A percentile compares a stretch with the other conserved stretches of the same genome.
Evolutionary conservation across 2,113 vertebrate genomes (phyloP).

Genomic region (Oryzias javanicus): DNA sequence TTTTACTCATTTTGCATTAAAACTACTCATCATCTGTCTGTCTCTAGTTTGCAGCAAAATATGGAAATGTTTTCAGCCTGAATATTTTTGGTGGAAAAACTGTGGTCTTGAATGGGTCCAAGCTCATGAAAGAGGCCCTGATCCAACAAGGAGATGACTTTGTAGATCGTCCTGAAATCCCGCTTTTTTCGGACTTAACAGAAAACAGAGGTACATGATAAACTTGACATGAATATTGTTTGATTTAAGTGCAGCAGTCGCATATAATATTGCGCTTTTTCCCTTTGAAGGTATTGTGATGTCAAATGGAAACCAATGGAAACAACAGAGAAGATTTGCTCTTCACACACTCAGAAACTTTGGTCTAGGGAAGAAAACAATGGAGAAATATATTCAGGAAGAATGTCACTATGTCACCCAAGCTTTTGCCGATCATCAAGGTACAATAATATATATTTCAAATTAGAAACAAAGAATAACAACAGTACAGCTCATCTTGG

Average conservation of each 20-base stretch:
- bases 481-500: not conserved
- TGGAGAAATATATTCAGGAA: constrained; percentile 79
- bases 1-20: not conserved
- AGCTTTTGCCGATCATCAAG: constrained; percentile 68
- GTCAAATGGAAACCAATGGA: constrained; percentile 72
- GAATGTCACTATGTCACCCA: constrained; percentile 73
- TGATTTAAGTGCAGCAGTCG: not conserved
- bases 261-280: not conserved
- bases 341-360: constrained; percentile 80
- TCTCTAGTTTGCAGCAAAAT: constrained; percentile 69
- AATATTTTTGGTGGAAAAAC: not conserved
- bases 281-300: constrained; percentile 60
- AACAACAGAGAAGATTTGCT: constrained; percentile 77
- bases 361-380: constrained; percentile 76
- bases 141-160: constrained; percentile 71
- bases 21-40: not conserved
- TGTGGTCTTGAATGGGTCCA: constrained; percentile 66
- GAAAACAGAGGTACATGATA: constrained; percentile 48
- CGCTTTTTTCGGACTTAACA: constrained; percentile 1
- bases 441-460: constrained; percentile 41
- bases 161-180: constrained; percentile 39
- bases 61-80: constrained; percentile 67
- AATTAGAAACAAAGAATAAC: not conserved
- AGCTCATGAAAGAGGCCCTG: constrained; percentile 76
- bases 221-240: not conserved